Conservation (phyloP, 2,113 vertebrate species). For the Hydrochoerus hydrochaeris region DNA sequence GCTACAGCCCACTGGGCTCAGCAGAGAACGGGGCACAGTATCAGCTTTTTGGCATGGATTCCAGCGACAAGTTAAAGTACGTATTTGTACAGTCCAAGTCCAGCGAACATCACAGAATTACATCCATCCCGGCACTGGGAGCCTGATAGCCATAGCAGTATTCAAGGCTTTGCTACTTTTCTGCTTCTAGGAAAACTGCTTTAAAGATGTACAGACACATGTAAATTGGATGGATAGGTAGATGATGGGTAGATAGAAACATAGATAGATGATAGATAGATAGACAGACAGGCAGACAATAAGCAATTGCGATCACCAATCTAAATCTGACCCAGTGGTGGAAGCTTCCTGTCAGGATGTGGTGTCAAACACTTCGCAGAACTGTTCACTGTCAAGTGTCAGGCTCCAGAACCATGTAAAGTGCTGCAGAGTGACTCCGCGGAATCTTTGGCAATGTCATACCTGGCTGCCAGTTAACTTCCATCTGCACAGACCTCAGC, state of each 20-base stretch:
- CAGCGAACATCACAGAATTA: neutral
- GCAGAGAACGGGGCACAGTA: neutral
- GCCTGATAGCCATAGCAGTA: neutral
- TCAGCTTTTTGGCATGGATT: neutral
- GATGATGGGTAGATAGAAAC: neutral
- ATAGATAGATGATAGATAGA: too few species aligned
- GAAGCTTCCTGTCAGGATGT: neutral
- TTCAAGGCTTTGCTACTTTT: neutral
- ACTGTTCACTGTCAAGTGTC: neutral
- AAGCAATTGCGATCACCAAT: neutral
- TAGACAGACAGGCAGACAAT: neutral
- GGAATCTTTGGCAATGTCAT: neutral
- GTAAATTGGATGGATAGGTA: neutral
- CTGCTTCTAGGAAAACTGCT: neutral
- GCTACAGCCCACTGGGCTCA: neutral
- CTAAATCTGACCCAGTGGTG: neutral
- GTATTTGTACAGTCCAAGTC: neutral
- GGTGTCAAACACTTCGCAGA: neutral
- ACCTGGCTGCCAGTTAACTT: neutral
- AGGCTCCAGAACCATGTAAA: neutral
- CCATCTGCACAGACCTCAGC: neutral
- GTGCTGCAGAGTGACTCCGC: neutral
- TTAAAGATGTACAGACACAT: neutral
- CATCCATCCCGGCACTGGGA: neutral
- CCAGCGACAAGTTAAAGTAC: neutral